Evolutionary conservation across 1,140 invertebrate genomes (phyloP).

Genomic region (Melitaea cinxia): DNA sequence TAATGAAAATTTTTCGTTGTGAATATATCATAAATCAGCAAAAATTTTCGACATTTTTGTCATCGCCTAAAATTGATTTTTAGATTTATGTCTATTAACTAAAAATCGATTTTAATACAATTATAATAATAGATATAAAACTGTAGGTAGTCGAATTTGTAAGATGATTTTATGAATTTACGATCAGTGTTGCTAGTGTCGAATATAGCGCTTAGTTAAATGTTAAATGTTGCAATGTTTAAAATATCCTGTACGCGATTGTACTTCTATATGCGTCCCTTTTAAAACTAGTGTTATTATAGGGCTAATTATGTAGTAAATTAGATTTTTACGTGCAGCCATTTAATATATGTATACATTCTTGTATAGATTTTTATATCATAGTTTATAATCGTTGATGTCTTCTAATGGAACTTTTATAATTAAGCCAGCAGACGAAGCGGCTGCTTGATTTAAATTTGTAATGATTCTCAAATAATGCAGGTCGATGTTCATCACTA

Average conservation of each 20-base stretch:
- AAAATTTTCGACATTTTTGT: not conserved
- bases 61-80: not conserved
- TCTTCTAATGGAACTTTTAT: slow-evolving; percentile 20
- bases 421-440: not conserved
- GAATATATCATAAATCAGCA: not conserved
- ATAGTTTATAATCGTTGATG: slow-evolving; percentile 40
- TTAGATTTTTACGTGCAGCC: slow-evolving; percentile 16
- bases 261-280: slow-evolving; percentile 35
- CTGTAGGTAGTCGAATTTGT: slow-evolving; percentile 10
- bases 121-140: slow-evolving; percentile 5
- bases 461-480: too few relatives aligned
- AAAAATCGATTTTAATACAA: slow-evolving; percentile 6
- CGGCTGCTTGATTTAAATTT: too few relatives aligned
- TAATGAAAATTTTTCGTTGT: not conserved
- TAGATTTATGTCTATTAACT: not conserved
- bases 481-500: too few relatives aligned
- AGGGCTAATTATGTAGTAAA: slow-evolving; percentile 2
- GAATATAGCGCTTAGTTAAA: slow-evolving; percentile 31
- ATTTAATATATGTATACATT: slow-evolving; percentile 30
- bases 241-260: slow-evolving; percentile 37
- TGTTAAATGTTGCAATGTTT: slow-evolving; percentile 37
- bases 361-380: slow-evolving; percentile 40
- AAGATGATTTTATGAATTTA: slow-evolving; percentile 10
- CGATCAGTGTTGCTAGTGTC: slow-evolving; percentile 4
- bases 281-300: slow-evolving; percentile 10